phyloP scores from a whole-genome alignment of 92 coral and sea anemone genomes.

The Epizoanthus illoricatus region DNA sequence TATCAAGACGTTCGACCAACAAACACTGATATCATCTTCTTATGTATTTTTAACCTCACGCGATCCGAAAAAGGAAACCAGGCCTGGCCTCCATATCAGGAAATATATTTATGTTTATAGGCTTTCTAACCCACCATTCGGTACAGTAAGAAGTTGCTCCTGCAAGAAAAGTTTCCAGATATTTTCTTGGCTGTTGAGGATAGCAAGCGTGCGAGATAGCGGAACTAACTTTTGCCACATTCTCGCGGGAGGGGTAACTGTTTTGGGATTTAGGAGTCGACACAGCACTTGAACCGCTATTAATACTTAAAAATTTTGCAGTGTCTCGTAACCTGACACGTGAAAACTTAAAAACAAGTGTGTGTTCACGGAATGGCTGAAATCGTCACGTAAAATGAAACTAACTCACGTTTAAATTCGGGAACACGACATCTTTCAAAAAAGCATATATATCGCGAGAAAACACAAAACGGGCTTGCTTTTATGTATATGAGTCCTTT shows the following conservation, averaged over 20 bases:
- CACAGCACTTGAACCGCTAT: conserved; percentile 13
- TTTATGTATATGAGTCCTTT: neutral
- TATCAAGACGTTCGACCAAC: conserved; percentile 1
- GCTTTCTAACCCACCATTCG: neutral
- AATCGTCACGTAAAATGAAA: conserved; percentile 14
- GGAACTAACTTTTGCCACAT: neutral
- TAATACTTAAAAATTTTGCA: conserved; percentile 3
- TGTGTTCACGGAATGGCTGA: neutral
- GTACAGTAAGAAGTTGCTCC: neutral
- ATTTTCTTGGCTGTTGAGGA: neutral
- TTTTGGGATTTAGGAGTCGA: conserved; percentile 1
- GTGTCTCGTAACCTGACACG: conserved; percentile 28
- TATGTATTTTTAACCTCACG: conserved; percentile 4
- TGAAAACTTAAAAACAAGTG: conserved; percentile 31
- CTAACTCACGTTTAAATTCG: neutral
- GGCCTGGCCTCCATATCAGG: neutral
- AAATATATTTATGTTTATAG: neutral
- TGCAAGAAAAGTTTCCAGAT: neutral
- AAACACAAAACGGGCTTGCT: neutral
- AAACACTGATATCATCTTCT: conserved; percentile 32
- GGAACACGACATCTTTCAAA: conserved; percentile 1
- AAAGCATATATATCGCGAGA: neutral
- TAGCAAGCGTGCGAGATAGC: neutral
- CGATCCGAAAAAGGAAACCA: neutral
- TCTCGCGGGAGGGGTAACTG: conserved; percentile 13